These are phyloP conservation scores for Chouioia cunea DNA, from an alignment of 2,888 invertebrate genomes.

Conservation along the genomic window DNA sequence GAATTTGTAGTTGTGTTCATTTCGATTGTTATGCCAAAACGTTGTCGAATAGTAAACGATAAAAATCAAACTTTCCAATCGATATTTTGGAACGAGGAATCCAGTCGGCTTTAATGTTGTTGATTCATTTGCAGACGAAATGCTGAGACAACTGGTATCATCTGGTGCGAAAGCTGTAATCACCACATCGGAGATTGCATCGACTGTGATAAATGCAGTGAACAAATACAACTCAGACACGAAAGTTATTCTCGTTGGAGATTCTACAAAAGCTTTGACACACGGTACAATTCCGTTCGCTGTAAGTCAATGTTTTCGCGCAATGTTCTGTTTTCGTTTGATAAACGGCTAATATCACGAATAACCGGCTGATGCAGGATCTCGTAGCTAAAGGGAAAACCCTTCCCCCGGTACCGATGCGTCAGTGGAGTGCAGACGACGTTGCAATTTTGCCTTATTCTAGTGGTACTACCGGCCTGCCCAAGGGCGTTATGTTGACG, in stretches of 20 bases:
- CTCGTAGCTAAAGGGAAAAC: constrained; percentile 60
- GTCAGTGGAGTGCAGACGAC: constrained; percentile 51
- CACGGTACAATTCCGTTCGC: constrained; percentile 73
- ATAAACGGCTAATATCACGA: neutral
- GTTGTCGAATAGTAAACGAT: no score
- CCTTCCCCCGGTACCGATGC: constrained; percentile 51
- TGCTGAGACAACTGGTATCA: constrained; percentile 74
- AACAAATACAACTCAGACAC: constrained; percentile 40
- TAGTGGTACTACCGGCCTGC: constrained; percentile 74
- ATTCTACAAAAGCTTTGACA: constrained; percentile 67
- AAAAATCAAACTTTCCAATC: no score
- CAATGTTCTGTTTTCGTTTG: neutral
- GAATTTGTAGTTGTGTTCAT: no score
- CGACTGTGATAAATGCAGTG: constrained; percentile 69
- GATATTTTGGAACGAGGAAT: no score
- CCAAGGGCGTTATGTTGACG: constrained; percentile 72
- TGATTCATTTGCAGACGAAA: constrained; percentile 73
- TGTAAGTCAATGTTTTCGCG: constrained; percentile 57
- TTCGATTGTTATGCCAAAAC: no score
- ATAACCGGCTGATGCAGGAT: constrained; percentile 53
- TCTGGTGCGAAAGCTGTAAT: constrained; percentile 77
- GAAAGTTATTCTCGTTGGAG: constrained; percentile 64
- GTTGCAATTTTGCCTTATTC: constrained; percentile 72
- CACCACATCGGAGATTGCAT: constrained; percentile 72
- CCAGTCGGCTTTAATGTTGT: no score